Conservation (phyloP, 2,113 vertebrate genomes). For the Galemys pyrenaicus region DNA sequence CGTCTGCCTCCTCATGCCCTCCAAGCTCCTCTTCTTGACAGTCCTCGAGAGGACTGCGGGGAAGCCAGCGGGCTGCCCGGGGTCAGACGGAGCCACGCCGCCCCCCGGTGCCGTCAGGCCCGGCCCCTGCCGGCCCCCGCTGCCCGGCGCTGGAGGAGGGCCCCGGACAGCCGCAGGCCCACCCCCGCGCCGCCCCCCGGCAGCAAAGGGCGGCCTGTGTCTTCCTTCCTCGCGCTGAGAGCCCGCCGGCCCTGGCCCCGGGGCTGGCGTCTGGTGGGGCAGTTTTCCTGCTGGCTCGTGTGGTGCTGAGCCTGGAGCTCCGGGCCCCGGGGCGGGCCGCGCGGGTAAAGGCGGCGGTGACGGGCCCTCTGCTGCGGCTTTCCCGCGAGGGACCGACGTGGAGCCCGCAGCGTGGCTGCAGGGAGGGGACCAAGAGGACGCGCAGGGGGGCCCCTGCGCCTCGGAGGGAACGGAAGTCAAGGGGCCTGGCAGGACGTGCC, state of each 20-base stretch:
- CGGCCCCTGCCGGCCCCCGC: background rate
- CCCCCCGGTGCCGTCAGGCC: background rate
- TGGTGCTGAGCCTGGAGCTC: background rate
- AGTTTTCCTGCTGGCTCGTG: background rate
- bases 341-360: background rate
- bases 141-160: background rate
- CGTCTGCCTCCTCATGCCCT: slow-evolving; percentile 85
- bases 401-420: no score
- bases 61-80: background rate
- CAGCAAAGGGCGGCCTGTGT: background rate
- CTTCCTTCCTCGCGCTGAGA: background rate
- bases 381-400: slow-evolving; percentile 29
- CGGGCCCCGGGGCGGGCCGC: slow-evolving; percentile 3
- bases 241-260: background rate
- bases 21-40: slow-evolving; percentile 82
- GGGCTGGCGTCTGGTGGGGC: background rate
- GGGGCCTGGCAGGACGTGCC: background rate
- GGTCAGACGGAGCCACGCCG: background rate
- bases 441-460: background rate
- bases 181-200: rapidly evolving
- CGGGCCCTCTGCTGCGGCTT: background rate
- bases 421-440: background rate
- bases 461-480: background rate
- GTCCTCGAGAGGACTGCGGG: slow-evolving; percentile 64
- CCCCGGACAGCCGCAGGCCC: background rate